Conservation (phyloP, 2,797 vertebrate species). For the Peromyscus attwateri region DNA sequence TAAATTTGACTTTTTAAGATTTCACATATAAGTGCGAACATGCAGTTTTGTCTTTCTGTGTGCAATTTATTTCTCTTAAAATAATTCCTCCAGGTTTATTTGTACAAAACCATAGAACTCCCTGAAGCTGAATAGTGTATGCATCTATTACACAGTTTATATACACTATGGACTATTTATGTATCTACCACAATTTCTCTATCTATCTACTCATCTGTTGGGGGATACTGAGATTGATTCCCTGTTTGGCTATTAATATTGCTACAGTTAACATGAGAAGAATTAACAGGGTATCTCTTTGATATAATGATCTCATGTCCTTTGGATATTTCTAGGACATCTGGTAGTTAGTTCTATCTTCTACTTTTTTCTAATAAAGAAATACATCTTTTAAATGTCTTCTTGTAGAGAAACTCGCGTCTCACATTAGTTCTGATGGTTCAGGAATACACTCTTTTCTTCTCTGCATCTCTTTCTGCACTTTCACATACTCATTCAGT, state of each 20-base stretch:
- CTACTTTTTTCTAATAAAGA: not conserved
- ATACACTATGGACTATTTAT: not conserved
- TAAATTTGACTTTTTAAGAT: not conserved
- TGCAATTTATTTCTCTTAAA: not conserved
- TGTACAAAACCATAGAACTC: not conserved
- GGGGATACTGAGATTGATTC: not conserved
- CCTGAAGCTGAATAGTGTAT: not conserved
- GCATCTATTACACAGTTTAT: too few relatives aligned
- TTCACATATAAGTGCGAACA: not conserved
- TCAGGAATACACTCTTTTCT: not conserved
- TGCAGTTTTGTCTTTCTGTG: not conserved
- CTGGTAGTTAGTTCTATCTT: not conserved
- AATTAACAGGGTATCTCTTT: not conserved
- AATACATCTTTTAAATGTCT: not conserved
- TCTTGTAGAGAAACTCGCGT: not conserved
- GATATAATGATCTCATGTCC: not conserved
- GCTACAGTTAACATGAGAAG: not conserved
- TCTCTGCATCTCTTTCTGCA: not conserved
- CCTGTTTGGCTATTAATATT: not conserved
- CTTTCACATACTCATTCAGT: not conserved
- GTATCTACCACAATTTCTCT: not conserved
- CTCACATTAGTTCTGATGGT: not conserved
- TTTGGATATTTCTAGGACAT: not conserved
- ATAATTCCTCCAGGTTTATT: not conserved
- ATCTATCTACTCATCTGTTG: not conserved